These are phyloP conservation scores for Smutsia temminckii DNA, from an alignment of 2,797 vertebrate species.

Conservation along the genomic window DNA sequence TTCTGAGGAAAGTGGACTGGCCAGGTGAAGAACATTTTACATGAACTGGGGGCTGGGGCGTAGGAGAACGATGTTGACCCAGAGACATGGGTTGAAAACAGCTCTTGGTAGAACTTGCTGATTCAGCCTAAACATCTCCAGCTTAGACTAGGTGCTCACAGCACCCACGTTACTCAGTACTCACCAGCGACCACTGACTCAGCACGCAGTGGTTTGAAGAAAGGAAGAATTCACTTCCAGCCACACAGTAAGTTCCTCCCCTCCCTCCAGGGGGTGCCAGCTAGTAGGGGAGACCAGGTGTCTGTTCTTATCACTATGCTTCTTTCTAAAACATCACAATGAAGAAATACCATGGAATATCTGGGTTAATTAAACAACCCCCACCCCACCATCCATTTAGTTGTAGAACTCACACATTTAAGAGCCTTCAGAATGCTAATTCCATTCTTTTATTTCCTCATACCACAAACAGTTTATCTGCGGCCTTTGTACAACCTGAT, in stretches of 20 bases:
- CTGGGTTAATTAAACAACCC: not conserved
- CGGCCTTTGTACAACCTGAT: constrained; percentile 70
- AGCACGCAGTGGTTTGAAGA: not conserved
- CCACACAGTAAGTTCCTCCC: not conserved
- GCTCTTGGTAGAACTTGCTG: not conserved
- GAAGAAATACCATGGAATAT: not conserved
- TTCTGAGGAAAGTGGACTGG: not conserved
- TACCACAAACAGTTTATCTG: constrained; percentile 75
- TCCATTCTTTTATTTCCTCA: constrained; percentile 82
- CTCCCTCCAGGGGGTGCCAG: not conserved
- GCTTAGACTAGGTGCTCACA: not conserved
- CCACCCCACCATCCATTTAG: not conserved
- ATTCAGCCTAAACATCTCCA: not conserved
- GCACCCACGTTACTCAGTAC: fast-evolving
- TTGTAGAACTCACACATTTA: not conserved
- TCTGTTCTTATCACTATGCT: not conserved
- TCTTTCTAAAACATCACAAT: not conserved
- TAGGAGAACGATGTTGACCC: not conserved
- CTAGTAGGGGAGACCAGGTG: not conserved
- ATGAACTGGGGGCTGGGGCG: fast-evolving
- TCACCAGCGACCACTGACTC: not conserved
- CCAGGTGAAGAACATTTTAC: not conserved
- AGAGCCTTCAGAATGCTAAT: constrained; percentile 71
- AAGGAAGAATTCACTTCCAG: not conserved
- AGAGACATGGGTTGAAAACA: not conserved